Evolutionary conservation across 92 coral and sea anemone genomes (phyloP).

Genomic region (Anthopleura xanthogrammica): DNA sequence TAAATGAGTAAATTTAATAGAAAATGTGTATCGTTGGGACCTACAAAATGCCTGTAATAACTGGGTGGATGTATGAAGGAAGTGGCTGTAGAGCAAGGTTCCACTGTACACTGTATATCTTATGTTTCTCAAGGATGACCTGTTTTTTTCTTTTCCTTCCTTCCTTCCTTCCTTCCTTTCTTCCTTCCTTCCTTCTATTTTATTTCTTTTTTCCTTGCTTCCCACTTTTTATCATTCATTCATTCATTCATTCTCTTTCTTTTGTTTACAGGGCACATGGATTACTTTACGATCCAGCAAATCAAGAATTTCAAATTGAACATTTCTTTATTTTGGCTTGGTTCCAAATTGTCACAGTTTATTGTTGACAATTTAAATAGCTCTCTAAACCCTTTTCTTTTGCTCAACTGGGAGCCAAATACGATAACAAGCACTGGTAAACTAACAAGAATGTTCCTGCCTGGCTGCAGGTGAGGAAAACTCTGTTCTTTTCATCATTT

Average conservation of each 20-base stretch:
- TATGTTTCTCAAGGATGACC: no score
- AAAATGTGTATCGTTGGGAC: no score
- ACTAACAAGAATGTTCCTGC: constrained; percentile 59
- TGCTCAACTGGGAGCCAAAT: constrained; percentile 83
- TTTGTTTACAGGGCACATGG: constrained; percentile 43
- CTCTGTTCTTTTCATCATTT: no score
- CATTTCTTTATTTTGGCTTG: constrained; percentile 66
- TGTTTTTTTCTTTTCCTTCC: no score
- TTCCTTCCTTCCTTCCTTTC: no score
- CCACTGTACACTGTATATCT: no score
- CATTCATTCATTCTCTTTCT: background rate
- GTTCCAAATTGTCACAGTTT: constrained; percentile 48
- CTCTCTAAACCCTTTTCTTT: constrained; percentile 47
- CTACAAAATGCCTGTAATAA: no score
- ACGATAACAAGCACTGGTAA: constrained; percentile 42
- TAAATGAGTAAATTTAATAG: no score
- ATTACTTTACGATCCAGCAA: constrained; percentile 46
- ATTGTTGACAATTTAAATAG: constrained; percentile 18
- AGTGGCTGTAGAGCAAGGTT: no score
- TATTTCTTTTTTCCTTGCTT: no score
- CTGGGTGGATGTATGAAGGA: no score
- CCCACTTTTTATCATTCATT: background rate
- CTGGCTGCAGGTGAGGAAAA: constrained; percentile 66
- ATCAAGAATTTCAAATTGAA: constrained; percentile 52
- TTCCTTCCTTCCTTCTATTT: no score